A percentile compares a stretch with the other conserved stretches of the same genome.
These are phyloP conservation scores for Gopherus flavomarginatus DNA, from an alignment of 2,113 vertebrate genomes.

Conservation along the genomic window DNA sequence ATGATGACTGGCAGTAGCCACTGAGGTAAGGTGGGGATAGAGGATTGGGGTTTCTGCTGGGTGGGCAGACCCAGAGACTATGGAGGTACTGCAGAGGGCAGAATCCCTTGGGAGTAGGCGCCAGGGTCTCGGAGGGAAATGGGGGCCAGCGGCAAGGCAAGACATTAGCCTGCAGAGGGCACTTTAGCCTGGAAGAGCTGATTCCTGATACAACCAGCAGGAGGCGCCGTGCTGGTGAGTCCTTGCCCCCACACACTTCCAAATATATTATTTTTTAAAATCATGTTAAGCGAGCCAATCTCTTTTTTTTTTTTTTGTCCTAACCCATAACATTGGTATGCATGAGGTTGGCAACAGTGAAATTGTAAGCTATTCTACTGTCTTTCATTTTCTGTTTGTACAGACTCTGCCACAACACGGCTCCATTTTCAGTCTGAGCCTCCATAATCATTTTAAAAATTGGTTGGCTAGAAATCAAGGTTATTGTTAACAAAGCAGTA, in stretches of 20 bases:
- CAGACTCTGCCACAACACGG: accelerated
- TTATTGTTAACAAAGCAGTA: not conserved
- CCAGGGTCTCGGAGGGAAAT: too few species aligned
- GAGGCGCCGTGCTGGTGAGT: too few species aligned
- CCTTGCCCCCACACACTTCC: not conserved
- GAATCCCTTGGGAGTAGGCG: too few species aligned
- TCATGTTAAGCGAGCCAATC: not conserved
- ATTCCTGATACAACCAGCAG: too few species aligned
- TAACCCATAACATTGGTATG: not conserved
- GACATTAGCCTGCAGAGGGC: too few species aligned
- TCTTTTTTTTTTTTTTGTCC: not conserved
- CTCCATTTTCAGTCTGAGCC: not conserved
- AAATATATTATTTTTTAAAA: not conserved
- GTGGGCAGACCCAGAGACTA: too few species aligned
- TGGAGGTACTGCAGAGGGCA: too few species aligned
- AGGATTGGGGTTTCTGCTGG: too few species aligned
- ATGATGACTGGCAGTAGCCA: too few species aligned
- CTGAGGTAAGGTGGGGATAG: too few species aligned
- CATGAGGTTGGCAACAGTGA: not conserved
- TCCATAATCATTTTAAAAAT: not conserved
- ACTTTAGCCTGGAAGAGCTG: too few species aligned
- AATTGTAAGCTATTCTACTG: not conserved
- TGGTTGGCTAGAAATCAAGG: not conserved
- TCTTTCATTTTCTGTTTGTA: not conserved
- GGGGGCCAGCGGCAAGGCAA: too few species aligned